These are phyloP conservation scores for Ameiurus melas DNA, from an alignment of 2,113 vertebrate genomes.

Conservation along the genomic window DNA sequence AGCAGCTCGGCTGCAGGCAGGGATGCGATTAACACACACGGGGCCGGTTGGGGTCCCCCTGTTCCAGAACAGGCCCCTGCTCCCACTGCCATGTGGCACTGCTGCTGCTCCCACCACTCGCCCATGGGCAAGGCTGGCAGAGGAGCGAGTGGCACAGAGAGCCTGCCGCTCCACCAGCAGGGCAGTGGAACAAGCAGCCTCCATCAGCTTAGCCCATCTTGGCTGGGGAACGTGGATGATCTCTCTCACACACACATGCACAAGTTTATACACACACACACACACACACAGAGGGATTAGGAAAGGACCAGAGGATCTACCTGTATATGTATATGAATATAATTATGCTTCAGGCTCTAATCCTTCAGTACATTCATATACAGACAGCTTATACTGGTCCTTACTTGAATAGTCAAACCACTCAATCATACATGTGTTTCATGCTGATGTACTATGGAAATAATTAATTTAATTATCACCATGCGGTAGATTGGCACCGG, in stretches of 20 bases:
- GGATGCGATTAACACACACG: constrained; percentile 78
- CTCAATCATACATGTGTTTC: neutral
- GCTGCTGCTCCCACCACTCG: constrained; percentile 60
- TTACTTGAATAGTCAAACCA: neutral
- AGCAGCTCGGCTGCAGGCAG: constrained; percentile 77
- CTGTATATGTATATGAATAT: neutral
- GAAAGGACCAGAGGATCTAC: neutral
- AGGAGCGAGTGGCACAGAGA: constrained; percentile 60
- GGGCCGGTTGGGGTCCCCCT: constrained; percentile 72
- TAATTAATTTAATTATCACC: constrained; percentile 13
- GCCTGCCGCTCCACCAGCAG: constrained; percentile 72
- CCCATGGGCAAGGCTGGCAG: constrained; percentile 57
- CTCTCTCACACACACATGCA: constrained; percentile 30
- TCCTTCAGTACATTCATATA: constrained; percentile 17
- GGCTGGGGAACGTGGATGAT: constrained; percentile 31
- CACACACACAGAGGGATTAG: constrained; percentile 14
- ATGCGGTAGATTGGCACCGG: constrained; percentile 19
- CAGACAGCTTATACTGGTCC: neutral
- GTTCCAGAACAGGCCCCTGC: constrained; percentile 67
- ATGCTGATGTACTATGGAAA: constrained; percentile 7
- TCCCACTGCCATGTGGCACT: constrained; percentile 60
- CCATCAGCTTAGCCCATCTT: constrained; percentile 54
- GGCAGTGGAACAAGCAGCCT: constrained; percentile 64
- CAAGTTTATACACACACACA: constrained; percentile 3
- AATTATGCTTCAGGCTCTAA: constrained; percentile 34